These are phyloP conservation scores for Leptopilina boulardi DNA, from an alignment of 1,140 invertebrate species.

Conservation along the genomic window DNA sequence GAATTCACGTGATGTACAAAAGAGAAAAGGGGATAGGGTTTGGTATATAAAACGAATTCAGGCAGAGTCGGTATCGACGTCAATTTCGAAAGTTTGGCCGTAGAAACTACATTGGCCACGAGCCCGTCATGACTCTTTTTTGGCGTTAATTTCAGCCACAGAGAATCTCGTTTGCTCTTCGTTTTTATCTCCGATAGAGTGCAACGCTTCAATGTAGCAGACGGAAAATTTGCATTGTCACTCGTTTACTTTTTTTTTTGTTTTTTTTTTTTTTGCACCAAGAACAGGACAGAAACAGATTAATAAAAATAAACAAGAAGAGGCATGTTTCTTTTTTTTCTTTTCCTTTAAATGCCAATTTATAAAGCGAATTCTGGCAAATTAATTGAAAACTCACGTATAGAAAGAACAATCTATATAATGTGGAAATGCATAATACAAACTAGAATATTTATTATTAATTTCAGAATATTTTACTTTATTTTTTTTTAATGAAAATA, in stretches of 20 bases:
- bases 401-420: too few species aligned
- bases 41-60: constrained; percentile 2
- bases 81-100: constrained; percentile 18
- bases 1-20: neutral
- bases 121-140: constrained; percentile 24
- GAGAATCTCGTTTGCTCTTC: constrained; percentile 15
- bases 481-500: too few species aligned
- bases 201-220: neutral
- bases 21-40: neutral
- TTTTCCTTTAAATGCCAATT: too few species aligned
- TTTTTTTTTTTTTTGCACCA: constrained; percentile 4
- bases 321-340: neutral
- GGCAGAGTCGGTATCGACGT: constrained; percentile 18
- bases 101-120: constrained; percentile 22
- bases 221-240: constrained; percentile 23
- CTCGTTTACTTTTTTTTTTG: neutral
- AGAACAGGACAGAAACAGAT: constrained; percentile 1
- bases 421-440: too few species aligned
- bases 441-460: too few species aligned
- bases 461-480: too few species aligned
- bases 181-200: neutral
- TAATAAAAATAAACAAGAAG: constrained; percentile 11
- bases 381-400: too few species aligned
- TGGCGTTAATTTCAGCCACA: constrained; percentile 23
- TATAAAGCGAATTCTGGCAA: too few species aligned